A percentile compares a stretch with the other conserved stretches of the same genome.
These are phyloP conservation scores for Ciconia boyciana DNA, from an alignment of 2,113 vertebrate genomes.

Conservation along the genomic window DNA sequence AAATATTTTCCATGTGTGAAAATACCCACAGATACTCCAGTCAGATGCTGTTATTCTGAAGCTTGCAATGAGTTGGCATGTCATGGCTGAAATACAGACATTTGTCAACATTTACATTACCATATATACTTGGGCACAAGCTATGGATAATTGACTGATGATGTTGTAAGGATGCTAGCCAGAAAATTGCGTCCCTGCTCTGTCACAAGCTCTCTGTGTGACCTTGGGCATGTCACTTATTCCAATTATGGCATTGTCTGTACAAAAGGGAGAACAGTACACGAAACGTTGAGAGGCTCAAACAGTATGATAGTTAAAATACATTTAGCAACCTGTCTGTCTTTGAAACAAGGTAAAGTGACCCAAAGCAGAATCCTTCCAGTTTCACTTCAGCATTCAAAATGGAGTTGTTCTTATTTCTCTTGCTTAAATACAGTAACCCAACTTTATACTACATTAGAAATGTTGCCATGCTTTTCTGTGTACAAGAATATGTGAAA, in stretches of 20 bases:
- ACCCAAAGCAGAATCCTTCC: not conserved
- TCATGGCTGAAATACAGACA: not conserved
- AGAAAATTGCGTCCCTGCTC: not conserved
- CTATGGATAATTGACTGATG: not conserved
- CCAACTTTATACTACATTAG: not conserved
- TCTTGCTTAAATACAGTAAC: not conserved
- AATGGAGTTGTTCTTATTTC: not conserved
- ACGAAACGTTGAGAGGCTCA: not conserved
- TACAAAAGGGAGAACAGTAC: not conserved
- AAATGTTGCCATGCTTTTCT: not conserved
- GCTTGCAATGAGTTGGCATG: not conserved
- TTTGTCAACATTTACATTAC: not conserved
- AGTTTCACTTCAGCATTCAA: not conserved
- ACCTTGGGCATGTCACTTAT: not conserved
- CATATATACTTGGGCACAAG: not conserved
- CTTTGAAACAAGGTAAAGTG: not conserved
- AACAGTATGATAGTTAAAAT: not conserved
- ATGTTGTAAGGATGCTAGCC: not conserved
- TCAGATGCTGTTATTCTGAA: not conserved
- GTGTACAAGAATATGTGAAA: not conserved
- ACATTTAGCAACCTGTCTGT: not conserved
- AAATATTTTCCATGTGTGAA: not conserved
- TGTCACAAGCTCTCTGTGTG: not conserved
- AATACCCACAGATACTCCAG: not conserved
- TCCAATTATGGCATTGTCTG: not conserved